Percentiles rank a stretch among this genome's conserved stretches.
Conservation (phyloP, 2,888 invertebrate species). For the Fragum sueziense region DNA sequence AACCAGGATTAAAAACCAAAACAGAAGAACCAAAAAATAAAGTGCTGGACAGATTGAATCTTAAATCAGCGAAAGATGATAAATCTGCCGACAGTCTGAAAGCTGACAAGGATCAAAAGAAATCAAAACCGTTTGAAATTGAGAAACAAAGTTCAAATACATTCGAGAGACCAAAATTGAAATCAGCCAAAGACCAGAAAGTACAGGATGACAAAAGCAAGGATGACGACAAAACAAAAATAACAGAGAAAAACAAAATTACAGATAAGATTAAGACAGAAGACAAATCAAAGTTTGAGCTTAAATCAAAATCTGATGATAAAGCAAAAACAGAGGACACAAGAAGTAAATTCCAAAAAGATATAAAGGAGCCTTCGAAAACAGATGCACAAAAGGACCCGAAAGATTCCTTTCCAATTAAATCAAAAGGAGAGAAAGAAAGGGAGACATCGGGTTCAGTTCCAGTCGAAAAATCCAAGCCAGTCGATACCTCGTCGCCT, state of each 20-base stretch:
- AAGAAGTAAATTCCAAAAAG: not conserved
- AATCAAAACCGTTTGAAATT: slow-evolving; percentile 27
- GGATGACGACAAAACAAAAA: not conserved
- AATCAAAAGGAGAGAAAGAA: slow-evolving; percentile 23
- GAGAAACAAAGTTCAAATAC: slow-evolving; percentile 30
- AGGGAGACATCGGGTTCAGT: slow-evolving; percentile 14
- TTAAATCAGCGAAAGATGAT: slow-evolving; percentile 31
- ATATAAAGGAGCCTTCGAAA: not conserved
- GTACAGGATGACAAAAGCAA: not conserved
- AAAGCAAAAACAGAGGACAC: not conserved
- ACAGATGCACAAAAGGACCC: not conserved
- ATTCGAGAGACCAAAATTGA: slow-evolving; percentile 28
- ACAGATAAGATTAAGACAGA: not conserved
- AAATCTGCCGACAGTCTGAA: not conserved
- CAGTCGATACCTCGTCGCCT: slow-evolving; percentile 26
- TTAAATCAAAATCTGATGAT: slow-evolving; percentile 26
- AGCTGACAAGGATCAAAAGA: not conserved
- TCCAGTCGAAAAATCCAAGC: not conserved
- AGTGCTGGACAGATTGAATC: slow-evolving; percentile 19
- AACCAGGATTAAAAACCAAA: slow-evolving; percentile 22
- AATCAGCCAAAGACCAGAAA: slow-evolving; percentile 27
- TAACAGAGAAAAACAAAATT: not conserved
- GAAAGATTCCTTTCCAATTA: slow-evolving; percentile 27
- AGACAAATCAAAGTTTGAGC: slow-evolving; percentile 27
- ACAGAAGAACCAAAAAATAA: slow-evolving; percentile 26